Conservation (phyloP, 2,113 vertebrate species). For the Pheucticus melanocephalus region DNA sequence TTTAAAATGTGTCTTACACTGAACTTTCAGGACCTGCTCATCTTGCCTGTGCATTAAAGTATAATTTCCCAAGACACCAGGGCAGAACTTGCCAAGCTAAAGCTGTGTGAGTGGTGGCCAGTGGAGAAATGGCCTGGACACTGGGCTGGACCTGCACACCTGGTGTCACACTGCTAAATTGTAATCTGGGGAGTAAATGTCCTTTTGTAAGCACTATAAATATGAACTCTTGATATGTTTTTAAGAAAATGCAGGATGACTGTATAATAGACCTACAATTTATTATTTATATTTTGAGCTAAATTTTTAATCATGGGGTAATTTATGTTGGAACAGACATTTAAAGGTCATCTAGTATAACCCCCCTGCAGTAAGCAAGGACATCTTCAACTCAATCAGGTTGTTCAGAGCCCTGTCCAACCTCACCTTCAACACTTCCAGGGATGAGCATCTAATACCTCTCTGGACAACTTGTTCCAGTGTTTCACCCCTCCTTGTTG, state of each 20-base stretch:
- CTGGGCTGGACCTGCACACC: not conserved
- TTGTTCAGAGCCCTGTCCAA: not conserved
- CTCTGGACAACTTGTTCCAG: not conserved
- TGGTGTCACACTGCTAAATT: not conserved
- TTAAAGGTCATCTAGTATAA: not conserved
- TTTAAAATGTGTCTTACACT: not conserved
- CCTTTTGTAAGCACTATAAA: not conserved
- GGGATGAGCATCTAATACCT: not conserved
- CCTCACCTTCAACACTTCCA: not conserved
- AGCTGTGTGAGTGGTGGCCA: not conserved
- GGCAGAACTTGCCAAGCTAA: not conserved
- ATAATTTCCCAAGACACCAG: accelerated
- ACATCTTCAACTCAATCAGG: not conserved
- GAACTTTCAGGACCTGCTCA: not conserved
- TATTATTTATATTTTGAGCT: not conserved
- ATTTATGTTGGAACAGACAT: not conserved
- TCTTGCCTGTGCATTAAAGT: not conserved
- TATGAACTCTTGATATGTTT: not conserved
- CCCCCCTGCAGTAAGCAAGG: not conserved
- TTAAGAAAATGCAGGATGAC: not conserved
- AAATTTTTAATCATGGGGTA: not conserved
- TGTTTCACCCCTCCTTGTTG: not conserved
- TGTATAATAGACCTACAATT: not conserved
- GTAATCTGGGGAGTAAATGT: not conserved
- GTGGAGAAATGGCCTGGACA: not conserved